Conservation (phyloP, 2,888 invertebrate species). For the Patella ulyssiponensis region DNA sequence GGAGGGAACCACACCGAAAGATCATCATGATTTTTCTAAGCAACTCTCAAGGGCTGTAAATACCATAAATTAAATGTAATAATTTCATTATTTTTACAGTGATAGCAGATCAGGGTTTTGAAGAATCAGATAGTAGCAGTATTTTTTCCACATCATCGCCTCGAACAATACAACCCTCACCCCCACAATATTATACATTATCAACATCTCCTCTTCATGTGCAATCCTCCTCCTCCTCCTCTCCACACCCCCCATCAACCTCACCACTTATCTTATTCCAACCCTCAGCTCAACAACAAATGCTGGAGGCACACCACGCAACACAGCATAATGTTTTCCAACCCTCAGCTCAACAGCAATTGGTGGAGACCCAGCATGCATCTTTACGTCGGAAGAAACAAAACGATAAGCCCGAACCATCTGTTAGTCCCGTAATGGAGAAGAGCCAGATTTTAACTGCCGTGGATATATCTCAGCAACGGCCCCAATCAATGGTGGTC, state of each 20-base stretch:
- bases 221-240: not conserved
- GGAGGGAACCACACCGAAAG: too few species aligned
- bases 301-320: not conserved
- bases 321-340: not conserved
- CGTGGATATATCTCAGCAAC: conserved; percentile 70
- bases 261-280: not conserved
- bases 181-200: conserved; percentile 21
- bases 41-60: too few species aligned
- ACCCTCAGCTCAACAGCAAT: conserved; percentile 2
- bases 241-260: conserved; percentile 6
- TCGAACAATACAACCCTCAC: conserved; percentile 38
- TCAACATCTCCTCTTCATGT: not conserved
- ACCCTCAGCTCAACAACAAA: conserved; percentile 5
- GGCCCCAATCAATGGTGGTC: conserved; percentile 71
- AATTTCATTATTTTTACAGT: conserved; percentile 24
- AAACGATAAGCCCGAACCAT: conserved; percentile 55
- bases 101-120: conserved; percentile 61
- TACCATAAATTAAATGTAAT: too few species aligned
- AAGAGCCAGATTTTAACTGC: conserved; percentile 67
- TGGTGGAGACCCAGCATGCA: conserved; percentile 73
- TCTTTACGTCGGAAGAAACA: conserved; percentile 74
- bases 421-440: conserved; percentile 74
- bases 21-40: too few species aligned
- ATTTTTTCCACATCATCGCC: conserved; percentile 60
- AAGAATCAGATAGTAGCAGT: conserved; percentile 67